Percentiles rank a stretch among this genome's conserved stretches.
Conservation (phyloP, 2,113 vertebrate genomes). For the Sorex fumeus region DNA sequence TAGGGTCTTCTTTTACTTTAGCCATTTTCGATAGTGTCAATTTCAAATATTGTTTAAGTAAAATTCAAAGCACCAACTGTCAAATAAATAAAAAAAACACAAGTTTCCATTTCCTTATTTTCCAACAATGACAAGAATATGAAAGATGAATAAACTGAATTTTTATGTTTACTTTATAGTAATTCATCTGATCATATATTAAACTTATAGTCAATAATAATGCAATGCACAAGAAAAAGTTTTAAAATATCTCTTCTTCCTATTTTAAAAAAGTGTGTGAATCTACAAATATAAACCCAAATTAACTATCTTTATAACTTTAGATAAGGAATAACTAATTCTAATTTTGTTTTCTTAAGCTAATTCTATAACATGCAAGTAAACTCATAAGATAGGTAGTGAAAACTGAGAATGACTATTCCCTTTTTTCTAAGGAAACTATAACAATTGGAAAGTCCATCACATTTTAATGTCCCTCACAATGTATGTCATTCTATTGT, state of each 20-base stretch:
- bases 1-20: too few species aligned
- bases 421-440: not conserved
- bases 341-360: conserved; percentile 45
- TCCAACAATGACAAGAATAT: not conserved
- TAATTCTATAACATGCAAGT: not conserved
- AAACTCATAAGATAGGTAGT: not conserved
- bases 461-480: not conserved
- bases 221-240: not conserved
- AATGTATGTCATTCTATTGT: not conserved
- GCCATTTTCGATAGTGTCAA: not conserved
- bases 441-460: not conserved
- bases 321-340: too few species aligned
- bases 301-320: too few species aligned
- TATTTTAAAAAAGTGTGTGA: not conserved
- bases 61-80: not conserved
- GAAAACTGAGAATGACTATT: not conserved
- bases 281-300: not conserved
- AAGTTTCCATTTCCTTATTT: not conserved
- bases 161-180: not conserved
- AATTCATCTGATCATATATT: not conserved
- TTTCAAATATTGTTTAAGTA: not conserved
- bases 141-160: not conserved
- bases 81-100: too few species aligned
- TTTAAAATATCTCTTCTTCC: not conserved
- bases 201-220: conserved; percentile 38